A percentile compares a stretch with the other conserved stretches of the same genome.
Evolutionary conservation across 2,888 invertebrate species (phyloP).

Genomic region (Scaptomyza reducta): DNA sequence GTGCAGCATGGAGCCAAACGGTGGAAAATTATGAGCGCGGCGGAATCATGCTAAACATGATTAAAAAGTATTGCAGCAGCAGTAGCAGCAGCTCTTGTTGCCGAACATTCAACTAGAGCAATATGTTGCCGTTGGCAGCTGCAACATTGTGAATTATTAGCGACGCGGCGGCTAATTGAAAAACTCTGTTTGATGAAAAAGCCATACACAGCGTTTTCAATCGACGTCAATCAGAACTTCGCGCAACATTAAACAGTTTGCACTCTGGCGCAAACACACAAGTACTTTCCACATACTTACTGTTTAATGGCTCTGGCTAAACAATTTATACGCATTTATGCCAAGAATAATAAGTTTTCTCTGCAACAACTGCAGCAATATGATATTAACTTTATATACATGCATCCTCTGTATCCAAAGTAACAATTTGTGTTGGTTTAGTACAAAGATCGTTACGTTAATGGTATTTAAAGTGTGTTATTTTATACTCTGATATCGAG

Average conservation of each 20-base stretch:
- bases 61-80: constrained; percentile 6
- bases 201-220: constrained; percentile 35
- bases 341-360: neutral
- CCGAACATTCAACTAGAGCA: constrained; percentile 26
- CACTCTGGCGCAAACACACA: constrained; percentile 1
- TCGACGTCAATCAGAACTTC: constrained; percentile 3
- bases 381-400: neutral
- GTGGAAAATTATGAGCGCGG: too few relatives aligned
- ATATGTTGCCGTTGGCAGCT: constrained; percentile 38
- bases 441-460: too few relatives aligned
- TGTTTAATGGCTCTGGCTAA: neutral
- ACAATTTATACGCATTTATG: neutral
- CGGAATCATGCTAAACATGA: too few relatives aligned
- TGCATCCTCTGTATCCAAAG: too few relatives aligned
- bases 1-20: neutral
- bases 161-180: constrained; percentile 65
- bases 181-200: constrained; percentile 52
- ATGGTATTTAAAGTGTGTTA: too few relatives aligned
- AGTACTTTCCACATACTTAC: neutral
- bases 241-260: constrained; percentile 1
- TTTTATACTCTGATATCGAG: too few relatives aligned
- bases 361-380: neutral
- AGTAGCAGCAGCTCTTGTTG: constrained; percentile 46
- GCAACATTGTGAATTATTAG: constrained; percentile 59
- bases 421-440: too few relatives aligned